These are phyloP conservation scores for Leucopsar rothschildi DNA, from an alignment of 2,113 vertebrate species.

Conservation along the genomic window DNA sequence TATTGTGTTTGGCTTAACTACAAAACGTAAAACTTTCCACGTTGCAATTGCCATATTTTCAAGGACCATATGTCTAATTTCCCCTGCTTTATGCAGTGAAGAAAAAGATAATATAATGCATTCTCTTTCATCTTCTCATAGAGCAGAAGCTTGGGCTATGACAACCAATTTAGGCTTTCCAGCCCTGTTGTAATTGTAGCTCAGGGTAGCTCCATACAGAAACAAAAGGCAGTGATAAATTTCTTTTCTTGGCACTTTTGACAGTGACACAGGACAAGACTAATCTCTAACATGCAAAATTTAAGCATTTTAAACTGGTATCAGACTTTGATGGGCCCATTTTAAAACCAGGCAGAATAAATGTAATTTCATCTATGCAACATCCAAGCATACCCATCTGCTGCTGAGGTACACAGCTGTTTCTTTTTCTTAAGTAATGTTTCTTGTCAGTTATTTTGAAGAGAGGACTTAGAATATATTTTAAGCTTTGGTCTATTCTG, in stretches of 20 bases:
- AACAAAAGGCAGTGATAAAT: not conserved
- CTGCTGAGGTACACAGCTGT: constrained; percentile 39
- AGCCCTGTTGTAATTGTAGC: not conserved
- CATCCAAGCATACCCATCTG: constrained; percentile 32
- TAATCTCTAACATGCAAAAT: not conserved
- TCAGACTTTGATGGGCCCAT: not conserved
- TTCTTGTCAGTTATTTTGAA: constrained; percentile 37
- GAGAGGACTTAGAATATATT: not conserved
- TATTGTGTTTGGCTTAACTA: not conserved
- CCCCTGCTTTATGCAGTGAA: not conserved
- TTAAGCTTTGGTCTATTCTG: not conserved
- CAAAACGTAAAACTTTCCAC: not conserved
- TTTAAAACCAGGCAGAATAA: constrained; percentile 59
- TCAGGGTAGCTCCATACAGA: not conserved
- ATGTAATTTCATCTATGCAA: constrained; percentile 49
- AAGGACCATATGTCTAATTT: not conserved
- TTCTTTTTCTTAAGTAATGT: constrained; percentile 20
- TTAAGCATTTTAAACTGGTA: not conserved
- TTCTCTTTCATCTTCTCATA: not conserved
- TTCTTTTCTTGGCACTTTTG: not conserved
- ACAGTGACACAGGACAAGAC: not conserved
- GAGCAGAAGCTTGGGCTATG: not conserved
- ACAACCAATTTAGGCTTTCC: not conserved
- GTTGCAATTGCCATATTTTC: not conserved
- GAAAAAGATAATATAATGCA: not conserved